Evolutionary conservation across 2,797 vertebrate genomes (phyloP).

Genomic region (Gymnoscopelus microlampas): DNA sequence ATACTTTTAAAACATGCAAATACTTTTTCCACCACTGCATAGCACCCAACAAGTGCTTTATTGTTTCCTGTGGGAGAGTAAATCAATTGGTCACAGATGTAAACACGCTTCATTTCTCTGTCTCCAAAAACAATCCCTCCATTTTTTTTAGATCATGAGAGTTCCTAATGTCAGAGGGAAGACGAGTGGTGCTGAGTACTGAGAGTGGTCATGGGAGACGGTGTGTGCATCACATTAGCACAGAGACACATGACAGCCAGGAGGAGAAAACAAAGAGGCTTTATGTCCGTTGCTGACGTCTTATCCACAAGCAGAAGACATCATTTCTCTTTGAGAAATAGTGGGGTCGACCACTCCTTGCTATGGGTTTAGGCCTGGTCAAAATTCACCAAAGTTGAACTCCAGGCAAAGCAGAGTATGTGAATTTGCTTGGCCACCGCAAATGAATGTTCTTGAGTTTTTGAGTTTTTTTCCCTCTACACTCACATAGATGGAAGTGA

Average conservation of each 20-base stretch:
- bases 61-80: conserved; percentile 6
- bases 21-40: no score
- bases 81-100: conserved; percentile 24
- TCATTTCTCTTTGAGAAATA: background rate
- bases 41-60: background rate
- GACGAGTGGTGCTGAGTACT: background rate
- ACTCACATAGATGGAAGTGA: no score
- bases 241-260: conserved; percentile 68
- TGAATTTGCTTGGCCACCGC: no score
- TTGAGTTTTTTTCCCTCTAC: no score
- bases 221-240: conserved; percentile 71
- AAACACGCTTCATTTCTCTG: conserved; percentile 21
- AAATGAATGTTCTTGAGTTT: no score
- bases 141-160: conserved; percentile 59
- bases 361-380: no score
- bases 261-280: conserved; percentile 28
- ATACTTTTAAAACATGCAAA: no score
- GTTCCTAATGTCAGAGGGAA: conserved; percentile 40
- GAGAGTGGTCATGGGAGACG: conserved; percentile 67
- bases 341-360: no score
- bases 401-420: no score
- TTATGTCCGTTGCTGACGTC: conserved; percentile 14
- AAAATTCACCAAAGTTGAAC: no score
- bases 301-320: conserved; percentile 15
- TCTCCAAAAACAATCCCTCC: conserved; percentile 62